phyloP scores from a whole-genome alignment of 2,797 vertebrate species.

The Microchirus variegatus region DNA sequence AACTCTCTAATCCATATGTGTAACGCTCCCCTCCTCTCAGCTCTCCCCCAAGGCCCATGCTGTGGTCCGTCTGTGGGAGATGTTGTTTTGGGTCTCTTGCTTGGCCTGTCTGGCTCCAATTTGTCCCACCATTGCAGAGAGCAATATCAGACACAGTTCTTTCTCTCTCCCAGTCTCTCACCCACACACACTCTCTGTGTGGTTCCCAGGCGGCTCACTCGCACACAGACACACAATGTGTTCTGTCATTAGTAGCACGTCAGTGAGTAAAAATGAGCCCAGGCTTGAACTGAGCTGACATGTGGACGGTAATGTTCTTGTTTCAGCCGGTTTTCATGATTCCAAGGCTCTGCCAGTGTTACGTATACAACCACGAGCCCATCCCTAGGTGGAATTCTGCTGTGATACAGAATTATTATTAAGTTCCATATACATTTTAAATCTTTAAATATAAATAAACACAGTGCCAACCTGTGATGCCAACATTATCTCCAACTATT shows the following conservation, averaged over 20 bases:
- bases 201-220: slow-evolving; percentile 55
- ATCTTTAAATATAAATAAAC: background rate
- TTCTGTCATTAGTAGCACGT: slow-evolving; percentile 29
- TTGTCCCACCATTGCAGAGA: slow-evolving; percentile 80
- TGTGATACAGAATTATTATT: background rate
- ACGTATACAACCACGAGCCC: background rate
- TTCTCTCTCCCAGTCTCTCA: slow-evolving; percentile 47
- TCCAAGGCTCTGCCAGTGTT: slow-evolving; percentile 1
- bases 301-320: slow-evolving; percentile 21
- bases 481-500: slow-evolving; percentile 4
- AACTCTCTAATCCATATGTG: slow-evolving; percentile 68
- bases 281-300: slow-evolving; percentile 17
- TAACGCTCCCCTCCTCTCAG: slow-evolving; percentile 40
- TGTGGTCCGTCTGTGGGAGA: slow-evolving; percentile 80
- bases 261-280: slow-evolving; percentile 29
- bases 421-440: background rate
- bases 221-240: slow-evolving; percentile 41
- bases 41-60: slow-evolving; percentile 68
- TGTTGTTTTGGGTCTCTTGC: slow-evolving; percentile 81
- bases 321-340: slow-evolving; percentile 11
- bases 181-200: slow-evolving; percentile 69
- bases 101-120: slow-evolving; percentile 85
- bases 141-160: slow-evolving; percentile 78
- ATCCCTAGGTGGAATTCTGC: background rate
- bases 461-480: slow-evolving; percentile 4